Evolutionary conservation across 2,888 invertebrate genomes (phyloP).

Genomic region (Sphecodes monilicornis): DNA sequence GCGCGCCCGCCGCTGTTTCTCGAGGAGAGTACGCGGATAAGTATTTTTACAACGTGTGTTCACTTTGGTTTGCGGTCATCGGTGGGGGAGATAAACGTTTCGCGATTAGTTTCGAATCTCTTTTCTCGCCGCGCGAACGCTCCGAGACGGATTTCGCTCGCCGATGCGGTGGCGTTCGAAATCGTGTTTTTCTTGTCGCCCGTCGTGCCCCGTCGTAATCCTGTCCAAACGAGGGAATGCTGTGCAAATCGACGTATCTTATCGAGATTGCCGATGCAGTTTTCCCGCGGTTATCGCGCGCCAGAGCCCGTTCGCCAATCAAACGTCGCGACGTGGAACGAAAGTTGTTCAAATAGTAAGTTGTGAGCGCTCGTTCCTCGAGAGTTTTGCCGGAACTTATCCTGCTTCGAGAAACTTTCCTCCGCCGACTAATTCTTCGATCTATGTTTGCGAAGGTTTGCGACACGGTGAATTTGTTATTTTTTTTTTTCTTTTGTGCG

Average conservation of each 20-base stretch:
- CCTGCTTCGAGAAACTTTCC: background rate
- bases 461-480: background rate
- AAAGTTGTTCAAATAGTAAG: conserved; percentile 7
- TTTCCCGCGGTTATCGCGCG: background rate
- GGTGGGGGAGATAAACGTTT: conserved; percentile 5
- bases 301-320: background rate
- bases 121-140: background rate
- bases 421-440: background rate
- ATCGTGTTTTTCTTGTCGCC: background rate
- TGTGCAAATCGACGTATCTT: conserved; percentile 7
- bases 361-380: background rate
- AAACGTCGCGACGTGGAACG: background rate
- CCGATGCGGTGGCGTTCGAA: background rate
- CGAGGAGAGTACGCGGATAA: background rate
- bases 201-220: background rate
- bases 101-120: background rate
- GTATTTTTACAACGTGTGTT: conserved; percentile 12
- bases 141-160: background rate
- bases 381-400: background rate
- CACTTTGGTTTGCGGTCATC: conserved; percentile 4
- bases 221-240: background rate
- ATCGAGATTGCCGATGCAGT: background rate
- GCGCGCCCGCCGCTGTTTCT: background rate
- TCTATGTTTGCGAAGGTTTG: background rate
- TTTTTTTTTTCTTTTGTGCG: background rate